Evolutionary conservation across 2,888 invertebrate genomes (phyloP).

Genomic region (Corbicula japonica): DNA sequence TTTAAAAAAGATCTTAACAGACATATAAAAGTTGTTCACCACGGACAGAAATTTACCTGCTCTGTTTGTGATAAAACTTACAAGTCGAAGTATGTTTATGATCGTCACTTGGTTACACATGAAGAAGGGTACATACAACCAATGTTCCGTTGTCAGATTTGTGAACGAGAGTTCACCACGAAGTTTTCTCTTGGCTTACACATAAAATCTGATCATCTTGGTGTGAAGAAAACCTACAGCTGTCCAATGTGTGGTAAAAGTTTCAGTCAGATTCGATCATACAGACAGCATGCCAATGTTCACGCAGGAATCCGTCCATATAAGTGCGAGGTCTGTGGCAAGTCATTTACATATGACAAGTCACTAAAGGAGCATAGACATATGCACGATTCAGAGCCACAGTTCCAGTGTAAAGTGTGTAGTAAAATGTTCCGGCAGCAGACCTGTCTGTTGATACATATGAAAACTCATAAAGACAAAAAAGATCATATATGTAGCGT

Average conservation of each 20-base stretch:
- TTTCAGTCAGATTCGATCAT: slow-evolving; percentile 79
- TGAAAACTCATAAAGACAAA: slow-evolving; percentile 86
- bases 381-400: slow-evolving; percentile 83
- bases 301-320: slow-evolving; percentile 80
- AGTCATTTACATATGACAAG: slow-evolving; percentile 80
- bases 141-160: slow-evolving; percentile 76
- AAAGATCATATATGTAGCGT: slow-evolving; percentile 85
- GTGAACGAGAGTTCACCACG: slow-evolving; percentile 77
- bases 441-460: slow-evolving; percentile 86
- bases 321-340: slow-evolving; percentile 80
- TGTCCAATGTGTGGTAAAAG: slow-evolving; percentile 82
- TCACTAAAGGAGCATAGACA: slow-evolving; percentile 83
- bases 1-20: slow-evolving; percentile 77
- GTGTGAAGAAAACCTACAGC: slow-evolving; percentile 74
- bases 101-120: slow-evolving; percentile 75
- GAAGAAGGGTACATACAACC: slow-evolving; percentile 75
- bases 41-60: slow-evolving; percentile 72
- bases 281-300: slow-evolving; percentile 80
- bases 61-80: slow-evolving; percentile 77
- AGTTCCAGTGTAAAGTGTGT: slow-evolving; percentile 85
- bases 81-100: slow-evolving; percentile 74
- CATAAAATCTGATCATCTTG: slow-evolving; percentile 78
- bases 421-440: slow-evolving; percentile 85
- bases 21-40: slow-evolving; percentile 72
- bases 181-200: slow-evolving; percentile 79